phyloP scores from a whole-genome alignment of 2,888 invertebrate species.

The Pristionchus japonicus region DNA sequence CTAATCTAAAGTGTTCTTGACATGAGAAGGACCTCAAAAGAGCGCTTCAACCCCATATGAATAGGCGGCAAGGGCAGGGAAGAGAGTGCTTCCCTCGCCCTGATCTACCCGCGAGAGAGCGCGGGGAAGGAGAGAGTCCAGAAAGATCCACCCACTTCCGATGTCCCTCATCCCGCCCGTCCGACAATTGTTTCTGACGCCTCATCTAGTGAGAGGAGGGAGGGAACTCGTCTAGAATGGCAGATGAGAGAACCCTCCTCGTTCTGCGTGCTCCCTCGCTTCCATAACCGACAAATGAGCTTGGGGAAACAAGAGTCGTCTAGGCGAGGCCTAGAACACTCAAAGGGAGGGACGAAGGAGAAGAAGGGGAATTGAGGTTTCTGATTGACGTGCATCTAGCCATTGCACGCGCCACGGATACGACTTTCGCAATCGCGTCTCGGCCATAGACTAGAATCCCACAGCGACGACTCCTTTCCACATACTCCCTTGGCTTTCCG shows the following conservation, averaged over 20 bases:
- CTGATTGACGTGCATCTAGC: background rate
- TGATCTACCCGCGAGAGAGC: background rate
- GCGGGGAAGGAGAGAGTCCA: background rate
- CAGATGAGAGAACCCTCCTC: too few relatives aligned
- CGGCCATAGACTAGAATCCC: background rate
- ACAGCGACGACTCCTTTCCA: background rate
- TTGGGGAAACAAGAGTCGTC: too few relatives aligned
- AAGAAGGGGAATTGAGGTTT: background rate
- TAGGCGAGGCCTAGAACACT: background rate
- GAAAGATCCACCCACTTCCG: background rate
- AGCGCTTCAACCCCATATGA: background rate
- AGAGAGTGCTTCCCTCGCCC: background rate
- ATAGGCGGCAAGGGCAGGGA: background rate
- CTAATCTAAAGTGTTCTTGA: background rate
- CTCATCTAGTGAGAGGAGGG: too few relatives aligned
- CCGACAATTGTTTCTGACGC: constrained; percentile 8
- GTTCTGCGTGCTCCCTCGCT: too few relatives aligned
- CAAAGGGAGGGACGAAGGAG: background rate
- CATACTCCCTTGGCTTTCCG: background rate
- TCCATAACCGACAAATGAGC: too few relatives aligned
- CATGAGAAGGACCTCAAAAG: background rate
- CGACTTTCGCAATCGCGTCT: background rate
- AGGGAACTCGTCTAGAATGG: too few relatives aligned
- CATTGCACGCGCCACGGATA: background rate
- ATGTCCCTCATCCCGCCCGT: background rate